These are phyloP conservation scores for Numida meleagris DNA, from an alignment of 2,113 vertebrate genomes.

Conservation along the genomic window DNA sequence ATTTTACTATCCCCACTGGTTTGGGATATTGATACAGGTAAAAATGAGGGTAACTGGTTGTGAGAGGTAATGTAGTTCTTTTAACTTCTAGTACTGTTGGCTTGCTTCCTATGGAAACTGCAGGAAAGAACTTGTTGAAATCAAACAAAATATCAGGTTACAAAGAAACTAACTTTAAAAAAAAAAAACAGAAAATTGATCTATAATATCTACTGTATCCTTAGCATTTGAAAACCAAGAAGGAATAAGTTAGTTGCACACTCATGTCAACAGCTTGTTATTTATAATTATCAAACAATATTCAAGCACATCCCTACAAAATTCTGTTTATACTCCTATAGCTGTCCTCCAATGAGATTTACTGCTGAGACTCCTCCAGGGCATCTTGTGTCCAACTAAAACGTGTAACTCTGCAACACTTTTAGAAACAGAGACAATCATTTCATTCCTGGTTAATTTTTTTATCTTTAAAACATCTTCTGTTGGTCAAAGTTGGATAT, in stretches of 20 bases:
- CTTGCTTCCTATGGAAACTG: neutral
- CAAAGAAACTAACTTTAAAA: neutral
- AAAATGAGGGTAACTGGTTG: neutral
- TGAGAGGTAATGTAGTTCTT: neutral
- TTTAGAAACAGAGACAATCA: neutral
- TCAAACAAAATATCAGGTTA: neutral
- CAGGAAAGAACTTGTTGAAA: neutral
- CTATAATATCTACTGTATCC: neutral
- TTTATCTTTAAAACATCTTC: neutral
- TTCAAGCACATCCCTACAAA: neutral
- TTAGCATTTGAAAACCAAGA: neutral
- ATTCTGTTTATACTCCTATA: neutral
- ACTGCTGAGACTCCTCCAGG: neutral
- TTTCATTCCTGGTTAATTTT: neutral
- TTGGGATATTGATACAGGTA: neutral
- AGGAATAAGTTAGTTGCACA: neutral
- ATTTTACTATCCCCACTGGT: neutral
- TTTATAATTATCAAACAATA: neutral
- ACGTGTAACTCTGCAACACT: rapidly evolving
- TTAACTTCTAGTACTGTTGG: neutral
- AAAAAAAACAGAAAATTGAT: neutral
- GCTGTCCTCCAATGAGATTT: neutral
- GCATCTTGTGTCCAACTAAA: neutral
- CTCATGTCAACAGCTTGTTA: neutral
- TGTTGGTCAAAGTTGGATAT: neutral